A percentile compares a stretch with the other conserved stretches of the same genome.
Evolutionary conservation across 2,113 vertebrate species (phyloP).

Genomic region (Alouatta palliata): DNA sequence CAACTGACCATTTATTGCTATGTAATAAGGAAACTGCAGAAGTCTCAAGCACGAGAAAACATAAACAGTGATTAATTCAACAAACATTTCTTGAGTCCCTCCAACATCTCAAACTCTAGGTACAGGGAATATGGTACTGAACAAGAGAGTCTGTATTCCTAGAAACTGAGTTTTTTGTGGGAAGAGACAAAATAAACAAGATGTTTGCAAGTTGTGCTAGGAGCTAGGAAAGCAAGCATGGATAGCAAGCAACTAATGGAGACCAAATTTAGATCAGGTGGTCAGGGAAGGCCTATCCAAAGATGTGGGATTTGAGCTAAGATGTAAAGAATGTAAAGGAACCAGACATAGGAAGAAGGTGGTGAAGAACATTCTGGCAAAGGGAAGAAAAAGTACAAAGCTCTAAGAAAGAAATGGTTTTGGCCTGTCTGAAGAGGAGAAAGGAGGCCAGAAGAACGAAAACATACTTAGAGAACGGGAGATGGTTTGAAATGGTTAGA

Average conservation of each 20-base stretch:
- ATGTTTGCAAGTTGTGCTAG: neutral
- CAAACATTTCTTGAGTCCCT: slow-evolving; percentile 20
- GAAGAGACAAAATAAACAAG: slow-evolving; percentile 29
- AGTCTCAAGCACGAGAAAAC: neutral
- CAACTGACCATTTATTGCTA: neutral
- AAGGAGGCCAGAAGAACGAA: neutral
- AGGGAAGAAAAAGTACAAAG: neutral
- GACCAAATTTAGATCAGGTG: neutral
- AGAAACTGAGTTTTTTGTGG: neutral
- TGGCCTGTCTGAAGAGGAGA: neutral
- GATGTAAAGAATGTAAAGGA: slow-evolving; percentile 29
- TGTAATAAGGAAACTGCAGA: neutral
- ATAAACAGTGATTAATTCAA: slow-evolving; percentile 32
- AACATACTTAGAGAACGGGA: neutral
- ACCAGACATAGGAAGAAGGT: neutral
- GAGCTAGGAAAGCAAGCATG: neutral
- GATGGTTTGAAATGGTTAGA: neutral
- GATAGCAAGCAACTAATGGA: neutral
- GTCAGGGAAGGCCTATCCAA: neutral
- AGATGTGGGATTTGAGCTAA: neutral
- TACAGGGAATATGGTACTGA: neutral
- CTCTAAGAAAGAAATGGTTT: neutral
- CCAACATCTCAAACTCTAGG: neutral
- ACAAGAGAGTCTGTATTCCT: neutral
- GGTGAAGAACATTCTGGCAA: neutral